Evolutionary conservation across 2,113 vertebrate species (phyloP).

Genomic region (Rattus norvegicus): DNA sequence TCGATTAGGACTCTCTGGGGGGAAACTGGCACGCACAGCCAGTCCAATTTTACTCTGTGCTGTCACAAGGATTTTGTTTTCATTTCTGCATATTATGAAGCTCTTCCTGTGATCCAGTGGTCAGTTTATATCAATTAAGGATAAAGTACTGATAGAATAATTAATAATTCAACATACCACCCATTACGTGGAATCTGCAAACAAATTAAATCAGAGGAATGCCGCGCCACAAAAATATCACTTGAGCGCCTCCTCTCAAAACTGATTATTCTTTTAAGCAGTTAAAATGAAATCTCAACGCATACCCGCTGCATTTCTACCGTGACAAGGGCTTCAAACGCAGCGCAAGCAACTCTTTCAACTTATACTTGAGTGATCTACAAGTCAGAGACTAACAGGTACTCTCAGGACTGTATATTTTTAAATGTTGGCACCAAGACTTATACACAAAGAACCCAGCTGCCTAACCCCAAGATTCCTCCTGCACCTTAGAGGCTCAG

Average conservation of each 20-base stretch:
- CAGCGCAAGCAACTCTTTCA: neutral
- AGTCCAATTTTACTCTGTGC: neutral
- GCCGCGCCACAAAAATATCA: neutral
- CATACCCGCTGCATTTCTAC: neutral
- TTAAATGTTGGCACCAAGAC: neutral
- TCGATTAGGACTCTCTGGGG: slow-evolving; percentile 39
- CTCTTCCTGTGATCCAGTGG: neutral
- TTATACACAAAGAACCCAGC: neutral
- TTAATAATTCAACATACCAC: neutral
- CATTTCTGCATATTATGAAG: neutral
- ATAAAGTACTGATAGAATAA: slow-evolving; percentile 53
- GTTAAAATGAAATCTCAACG: neutral
- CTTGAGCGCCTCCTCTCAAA: neutral
- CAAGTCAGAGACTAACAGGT: neutral
- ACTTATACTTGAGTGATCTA: neutral
- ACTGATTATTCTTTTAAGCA: neutral
- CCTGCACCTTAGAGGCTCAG: neutral
- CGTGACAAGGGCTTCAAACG: neutral
- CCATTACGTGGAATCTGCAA: slow-evolving; percentile 32
- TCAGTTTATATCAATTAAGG: slow-evolving; percentile 41
- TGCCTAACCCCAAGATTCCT: neutral
- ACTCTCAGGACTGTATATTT: neutral
- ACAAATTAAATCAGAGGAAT: neutral
- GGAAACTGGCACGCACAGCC: neutral
- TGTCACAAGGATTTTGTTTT: slow-evolving; percentile 7